These are phyloP conservation scores for Agelaius tricolor DNA, from an alignment of 2,113 vertebrate species.

Conservation along the genomic window DNA sequence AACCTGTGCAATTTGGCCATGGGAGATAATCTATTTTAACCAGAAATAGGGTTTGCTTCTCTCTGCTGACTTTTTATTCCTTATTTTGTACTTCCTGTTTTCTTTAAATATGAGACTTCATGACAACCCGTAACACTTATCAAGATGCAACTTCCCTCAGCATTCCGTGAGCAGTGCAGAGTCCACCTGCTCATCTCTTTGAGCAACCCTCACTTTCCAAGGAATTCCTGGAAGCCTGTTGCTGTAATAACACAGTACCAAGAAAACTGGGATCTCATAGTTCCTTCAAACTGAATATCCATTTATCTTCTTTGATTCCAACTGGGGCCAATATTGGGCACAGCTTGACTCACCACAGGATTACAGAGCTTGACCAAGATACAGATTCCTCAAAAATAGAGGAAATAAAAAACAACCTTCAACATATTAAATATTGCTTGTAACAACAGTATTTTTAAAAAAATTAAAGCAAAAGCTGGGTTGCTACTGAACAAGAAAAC, in stretches of 20 bases:
- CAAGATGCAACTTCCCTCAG: neutral
- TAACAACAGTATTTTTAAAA: neutral
- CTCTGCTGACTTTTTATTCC: neutral
- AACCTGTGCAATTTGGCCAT: neutral
- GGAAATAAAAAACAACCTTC: neutral
- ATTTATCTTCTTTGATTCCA: neutral
- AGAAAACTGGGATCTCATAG: neutral
- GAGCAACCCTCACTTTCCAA: neutral
- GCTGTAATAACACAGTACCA: neutral
- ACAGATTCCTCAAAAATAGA: neutral
- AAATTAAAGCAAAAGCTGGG: neutral
- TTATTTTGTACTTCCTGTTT: neutral
- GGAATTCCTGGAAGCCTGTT: neutral
- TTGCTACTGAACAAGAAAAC: neutral
- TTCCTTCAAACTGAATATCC: neutral
- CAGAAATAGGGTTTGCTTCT: neutral
- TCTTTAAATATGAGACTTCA: neutral
- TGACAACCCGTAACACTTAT: neutral
- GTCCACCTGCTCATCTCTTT: neutral
- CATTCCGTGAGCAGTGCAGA: neutral
- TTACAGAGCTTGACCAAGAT: neutral
- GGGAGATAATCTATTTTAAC: constrained; percentile 3
- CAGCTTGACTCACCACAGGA: neutral
- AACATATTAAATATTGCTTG: neutral
- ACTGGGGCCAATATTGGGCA: neutral